Percentiles rank a stretch among this genome's conserved stretches.
phyloP scores from a whole-genome alignment of 64 coral and sea anemone species.

The Acropora yongei region DNA sequence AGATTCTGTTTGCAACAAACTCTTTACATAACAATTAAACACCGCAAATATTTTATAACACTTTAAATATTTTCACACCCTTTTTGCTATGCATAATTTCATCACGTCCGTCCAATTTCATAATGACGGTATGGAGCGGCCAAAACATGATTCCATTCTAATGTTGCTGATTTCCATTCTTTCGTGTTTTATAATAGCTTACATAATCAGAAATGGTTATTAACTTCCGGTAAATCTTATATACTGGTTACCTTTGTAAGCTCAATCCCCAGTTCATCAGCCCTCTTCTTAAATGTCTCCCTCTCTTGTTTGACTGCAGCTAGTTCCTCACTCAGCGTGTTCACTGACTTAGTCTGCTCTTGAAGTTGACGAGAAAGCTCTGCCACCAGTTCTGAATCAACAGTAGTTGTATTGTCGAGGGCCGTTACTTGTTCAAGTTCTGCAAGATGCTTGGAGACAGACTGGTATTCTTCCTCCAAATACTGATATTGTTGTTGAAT shows the following conservation, averaged over 20 bases:
- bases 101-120: too few species aligned
- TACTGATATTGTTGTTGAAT: neutral
- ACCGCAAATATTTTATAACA: too few species aligned
- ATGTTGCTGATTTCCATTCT: too few species aligned
- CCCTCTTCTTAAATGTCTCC: neutral
- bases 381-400: neutral
- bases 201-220: too few species aligned
- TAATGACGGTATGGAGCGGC: too few species aligned
- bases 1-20: too few species aligned
- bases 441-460: neutral
- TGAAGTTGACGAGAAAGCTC: neutral
- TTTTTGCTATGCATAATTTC: too few species aligned
- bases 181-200: too few species aligned
- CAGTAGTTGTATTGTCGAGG: neutral
- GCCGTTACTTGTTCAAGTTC: neutral
- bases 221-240: too few species aligned
- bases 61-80: too few species aligned
- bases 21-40: too few species aligned
- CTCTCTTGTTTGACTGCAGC: neutral
- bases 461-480: conserved; percentile 11
- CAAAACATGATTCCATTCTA: too few species aligned
- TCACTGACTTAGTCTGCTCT: conserved; percentile 2
- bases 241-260: neutral
- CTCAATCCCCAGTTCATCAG: neutral
- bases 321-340: neutral